Evolutionary conservation across 2,113 vertebrate genomes (phyloP).

Genomic region (Rutilus rutilus): DNA sequence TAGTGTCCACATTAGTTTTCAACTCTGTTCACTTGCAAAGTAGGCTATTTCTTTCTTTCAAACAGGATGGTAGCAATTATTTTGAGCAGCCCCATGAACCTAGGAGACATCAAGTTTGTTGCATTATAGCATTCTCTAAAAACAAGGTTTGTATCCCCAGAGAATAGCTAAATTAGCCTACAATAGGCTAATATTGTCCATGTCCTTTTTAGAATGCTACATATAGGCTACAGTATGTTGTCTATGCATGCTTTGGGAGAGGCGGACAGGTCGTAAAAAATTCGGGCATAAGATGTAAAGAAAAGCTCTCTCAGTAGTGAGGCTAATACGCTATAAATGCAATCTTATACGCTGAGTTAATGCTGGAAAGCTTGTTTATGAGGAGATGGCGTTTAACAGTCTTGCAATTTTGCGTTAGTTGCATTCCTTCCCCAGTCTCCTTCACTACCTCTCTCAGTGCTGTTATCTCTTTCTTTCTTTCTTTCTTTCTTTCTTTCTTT

Average conservation of each 20-base stretch:
- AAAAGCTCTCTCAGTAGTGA: slow-evolving; percentile 22
- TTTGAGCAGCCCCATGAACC: neutral
- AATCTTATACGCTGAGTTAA: slow-evolving; percentile 43
- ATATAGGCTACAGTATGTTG: slow-evolving; percentile 9
- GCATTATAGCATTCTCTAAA: neutral
- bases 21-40: neutral
- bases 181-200: neutral
- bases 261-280: slow-evolving; percentile 40
- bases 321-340: slow-evolving; percentile 38
- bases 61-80: slow-evolving; percentile 4
- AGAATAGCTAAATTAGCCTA: neutral
- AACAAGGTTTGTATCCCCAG: neutral
- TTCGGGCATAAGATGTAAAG: slow-evolving; percentile 36
- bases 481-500: neutral
- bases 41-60: neutral
- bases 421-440: neutral
- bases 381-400: slow-evolving; percentile 23
- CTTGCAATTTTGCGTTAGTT: neutral
- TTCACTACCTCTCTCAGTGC: neutral
- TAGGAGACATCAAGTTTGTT: neutral
- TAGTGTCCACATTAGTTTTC: neutral
- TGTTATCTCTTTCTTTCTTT: neutral
- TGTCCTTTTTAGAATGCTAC: neutral
- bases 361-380: slow-evolving; percentile 46
- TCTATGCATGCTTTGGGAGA: slow-evolving; percentile 18